Evolutionary conservation across 2,113 vertebrate genomes (phyloP).

Genomic region (Notechis scutatus): DNA sequence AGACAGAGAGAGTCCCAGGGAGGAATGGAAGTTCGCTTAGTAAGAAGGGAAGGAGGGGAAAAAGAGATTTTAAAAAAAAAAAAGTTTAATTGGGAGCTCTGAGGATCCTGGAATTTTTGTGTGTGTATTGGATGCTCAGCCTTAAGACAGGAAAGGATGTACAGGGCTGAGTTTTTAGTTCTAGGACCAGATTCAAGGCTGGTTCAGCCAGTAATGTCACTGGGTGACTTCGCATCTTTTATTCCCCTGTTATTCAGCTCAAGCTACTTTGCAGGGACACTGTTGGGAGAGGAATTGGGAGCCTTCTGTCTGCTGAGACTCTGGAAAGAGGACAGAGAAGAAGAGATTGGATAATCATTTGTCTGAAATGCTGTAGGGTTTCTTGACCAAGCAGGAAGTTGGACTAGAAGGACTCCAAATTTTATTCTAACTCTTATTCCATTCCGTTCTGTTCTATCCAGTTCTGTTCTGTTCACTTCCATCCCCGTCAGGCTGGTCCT

Average conservation of each 20-base stretch:
- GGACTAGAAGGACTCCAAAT: too few species aligned
- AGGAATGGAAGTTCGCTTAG: conserved; percentile 38
- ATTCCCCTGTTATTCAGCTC: background rate
- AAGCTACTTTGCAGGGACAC: background rate
- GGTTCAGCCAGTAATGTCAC: background rate
- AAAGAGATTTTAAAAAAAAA: background rate
- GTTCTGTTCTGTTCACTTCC: too few species aligned
- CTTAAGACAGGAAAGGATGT: background rate
- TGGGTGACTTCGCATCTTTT: background rate
- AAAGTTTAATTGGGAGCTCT: background rate
- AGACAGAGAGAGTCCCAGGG: background rate
- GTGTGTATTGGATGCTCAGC: background rate
- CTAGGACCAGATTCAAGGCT: background rate
- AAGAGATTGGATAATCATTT: too few species aligned
- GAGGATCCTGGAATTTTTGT: background rate
- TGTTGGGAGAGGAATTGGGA: background rate
- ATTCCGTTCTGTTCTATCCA: too few species aligned
- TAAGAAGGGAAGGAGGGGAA: background rate
- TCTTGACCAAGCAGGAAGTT: too few species aligned
- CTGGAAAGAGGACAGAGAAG: too few species aligned
- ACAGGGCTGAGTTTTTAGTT: too few species aligned
- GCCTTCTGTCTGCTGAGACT: background rate
- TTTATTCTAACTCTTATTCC: too few species aligned
- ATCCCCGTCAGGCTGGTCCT: too few species aligned
- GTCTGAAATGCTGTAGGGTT: too few species aligned